Percentiles rank a stretch among this genome's conserved stretches.
Evolutionary conservation across 2,797 vertebrate species (phyloP).

Genomic region (Chelon auratus): DNA sequence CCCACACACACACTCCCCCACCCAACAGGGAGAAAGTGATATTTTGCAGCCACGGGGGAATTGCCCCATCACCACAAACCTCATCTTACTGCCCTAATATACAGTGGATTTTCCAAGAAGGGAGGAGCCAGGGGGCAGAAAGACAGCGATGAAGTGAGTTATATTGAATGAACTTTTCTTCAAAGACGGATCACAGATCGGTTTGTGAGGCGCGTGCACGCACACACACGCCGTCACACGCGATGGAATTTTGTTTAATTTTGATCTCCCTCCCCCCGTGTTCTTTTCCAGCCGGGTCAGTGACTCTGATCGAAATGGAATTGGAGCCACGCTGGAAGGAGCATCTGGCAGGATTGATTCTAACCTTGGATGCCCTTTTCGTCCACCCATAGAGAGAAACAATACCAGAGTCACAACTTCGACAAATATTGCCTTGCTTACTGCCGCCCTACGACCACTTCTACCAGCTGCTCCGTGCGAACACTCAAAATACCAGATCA

Average conservation of each 20-base stretch:
- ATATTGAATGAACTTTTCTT: conserved; percentile 29
- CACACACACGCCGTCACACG: conserved; percentile 25
- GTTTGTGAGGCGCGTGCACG: conserved; percentile 1
- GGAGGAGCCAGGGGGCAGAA: neutral
- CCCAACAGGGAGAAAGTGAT: conserved; percentile 78
- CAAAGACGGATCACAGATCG: conserved; percentile 21
- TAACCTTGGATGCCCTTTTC: conserved; percentile 29
- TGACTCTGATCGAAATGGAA: conserved; percentile 51
- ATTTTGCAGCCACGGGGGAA: conserved; percentile 80
- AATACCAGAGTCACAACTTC: conserved; percentile 8
- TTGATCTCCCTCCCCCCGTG: conserved; percentile 5
- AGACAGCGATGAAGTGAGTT: conserved; percentile 9
- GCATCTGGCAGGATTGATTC: conserved; percentile 51
- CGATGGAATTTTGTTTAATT: conserved; percentile 12
- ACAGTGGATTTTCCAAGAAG: conserved; percentile 48
- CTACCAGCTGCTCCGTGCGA: neutral
- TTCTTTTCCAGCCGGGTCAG: conserved; percentile 43
- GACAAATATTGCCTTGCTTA: neutral
- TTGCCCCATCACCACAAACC: conserved; percentile 74
- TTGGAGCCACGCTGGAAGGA: conserved; percentile 34
- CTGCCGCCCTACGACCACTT: fast-evolving
- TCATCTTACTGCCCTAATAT: conserved; percentile 66
- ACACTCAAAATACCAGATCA: no score
- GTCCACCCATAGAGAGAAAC: neutral
- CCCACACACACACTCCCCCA: no score